Base-by-base conservation (phyloP, 1,140 invertebrate species). In the Drosophila auraria region DNA sequence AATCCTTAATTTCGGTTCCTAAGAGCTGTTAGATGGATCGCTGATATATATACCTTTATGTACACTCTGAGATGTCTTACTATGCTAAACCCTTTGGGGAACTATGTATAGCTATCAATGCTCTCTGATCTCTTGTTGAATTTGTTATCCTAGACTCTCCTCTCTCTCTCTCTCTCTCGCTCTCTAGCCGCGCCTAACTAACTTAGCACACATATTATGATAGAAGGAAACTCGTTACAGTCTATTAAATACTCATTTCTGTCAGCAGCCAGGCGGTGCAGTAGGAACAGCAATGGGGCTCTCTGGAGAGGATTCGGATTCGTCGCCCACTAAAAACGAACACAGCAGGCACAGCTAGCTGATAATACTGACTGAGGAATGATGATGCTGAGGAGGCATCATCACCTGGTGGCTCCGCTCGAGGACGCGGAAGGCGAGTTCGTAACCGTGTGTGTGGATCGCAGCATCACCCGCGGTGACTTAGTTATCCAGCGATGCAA, bases 171-270 rank as follows among this genome's bases (percentile, higher is more conserved):
- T 5, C 36, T 20, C 36, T 36, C 33, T 36, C 33, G 8, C 33
- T 36, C 15, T 23, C 62, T 45, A 61, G 42, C 59, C 57, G 57
- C 70, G 63, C 75, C 66, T 80, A 81, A 75, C 75, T 64, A 64
- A 78, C 63, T 69, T 69, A 78, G n/a, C 33, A 42, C 76, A 63
- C 54, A 40, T n/a, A 23, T 56, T 47, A 80, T 64, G 54, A 68
- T 74, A 86, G 65, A 90, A 90, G 86, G 86, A 90, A 91, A 86
- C 86, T 91, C 63, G 82, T 77, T 90, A 86, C 86, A 90, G 86
- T 90, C 86, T 90, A 90, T 90, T 57, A 80, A 90, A 90, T 91
- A 91, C 86, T 89, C 87, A 33, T 54, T 70, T 53, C 54, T 89
- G 44, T 53, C 51, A 54, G 51, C 27, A 54, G 51, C 42, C 62